These are phyloP conservation scores for Dendrolimus kikuchii DNA, from an alignment of 1,140 invertebrate genomes.

Conservation along the genomic window DNA sequence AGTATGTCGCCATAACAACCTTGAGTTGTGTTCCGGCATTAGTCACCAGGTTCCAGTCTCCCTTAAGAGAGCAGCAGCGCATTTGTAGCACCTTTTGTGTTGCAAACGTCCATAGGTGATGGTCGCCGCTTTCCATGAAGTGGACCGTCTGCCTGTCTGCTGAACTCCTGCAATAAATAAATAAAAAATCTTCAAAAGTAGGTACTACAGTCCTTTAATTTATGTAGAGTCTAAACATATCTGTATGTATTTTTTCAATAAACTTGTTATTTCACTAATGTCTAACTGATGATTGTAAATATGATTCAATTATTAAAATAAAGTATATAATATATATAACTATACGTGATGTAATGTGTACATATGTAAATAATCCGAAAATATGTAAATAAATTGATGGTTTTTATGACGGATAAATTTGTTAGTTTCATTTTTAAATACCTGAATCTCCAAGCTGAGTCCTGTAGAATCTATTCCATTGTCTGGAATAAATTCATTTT, in stretches of 20 bases:
- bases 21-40: no score
- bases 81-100: no score
- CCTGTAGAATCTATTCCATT: background rate
- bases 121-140: no score
- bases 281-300: slow-evolving; percentile 28
- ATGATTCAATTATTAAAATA: slow-evolving; percentile 42
- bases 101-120: no score
- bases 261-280: background rate
- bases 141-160: no score
- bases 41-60: no score
- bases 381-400: slow-evolving; percentile 66
- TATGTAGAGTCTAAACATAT: slow-evolving; percentile 26
- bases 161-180: no score
- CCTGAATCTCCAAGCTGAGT: background rate
- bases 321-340: slow-evolving; percentile 35
- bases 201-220: slow-evolving; percentile 2
- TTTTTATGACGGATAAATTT: slow-evolving; percentile 57
- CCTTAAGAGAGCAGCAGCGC: no score
- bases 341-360: slow-evolving; percentile 6
- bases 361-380: slow-evolving; percentile 57
- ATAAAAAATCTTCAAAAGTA: background rate
- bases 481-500: no score
- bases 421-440: slow-evolving; percentile 39
- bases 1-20: no score
- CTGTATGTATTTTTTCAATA: slow-evolving; percentile 18